Percentiles rank a stretch among this genome's conserved stretches.
phyloP scores from a whole-genome alignment of 2,888 invertebrate genomes.

The Halictus ligatus region DNA sequence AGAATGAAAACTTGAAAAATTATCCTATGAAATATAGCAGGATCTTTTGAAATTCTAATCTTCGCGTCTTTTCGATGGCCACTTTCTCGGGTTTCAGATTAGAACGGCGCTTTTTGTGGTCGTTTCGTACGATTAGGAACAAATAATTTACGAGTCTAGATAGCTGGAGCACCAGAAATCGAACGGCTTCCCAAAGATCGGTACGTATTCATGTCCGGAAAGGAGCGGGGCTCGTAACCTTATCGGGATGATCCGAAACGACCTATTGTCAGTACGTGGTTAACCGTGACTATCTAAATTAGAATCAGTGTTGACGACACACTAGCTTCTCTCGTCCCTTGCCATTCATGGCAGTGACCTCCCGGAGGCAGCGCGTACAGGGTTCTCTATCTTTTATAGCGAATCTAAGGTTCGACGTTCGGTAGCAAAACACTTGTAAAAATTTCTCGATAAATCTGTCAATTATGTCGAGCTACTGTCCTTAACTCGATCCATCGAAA shows the following conservation, averaged over 20 bases:
- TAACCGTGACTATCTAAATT: conserved; percentile 81
- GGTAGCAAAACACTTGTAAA: neutral
- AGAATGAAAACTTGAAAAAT: neutral
- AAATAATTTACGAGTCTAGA: neutral
- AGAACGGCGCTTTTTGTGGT: neutral
- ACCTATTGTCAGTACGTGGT: conserved; percentile 78
- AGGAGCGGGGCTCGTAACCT: conserved; percentile 57
- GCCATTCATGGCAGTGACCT: conserved; percentile 47
- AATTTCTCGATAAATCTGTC: conserved; percentile 3
- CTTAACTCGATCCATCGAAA: too few relatives aligned
- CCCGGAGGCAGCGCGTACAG: conserved; percentile 12
- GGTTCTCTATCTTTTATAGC: conserved; percentile 30
- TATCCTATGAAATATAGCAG: too few relatives aligned
- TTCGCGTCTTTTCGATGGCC: neutral
- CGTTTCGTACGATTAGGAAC: neutral
- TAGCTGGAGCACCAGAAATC: conserved; percentile 11
- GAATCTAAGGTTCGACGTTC: neutral
- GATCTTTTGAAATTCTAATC: neutral
- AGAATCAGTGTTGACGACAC: conserved; percentile 77
- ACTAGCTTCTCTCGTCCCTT: conserved; percentile 46
- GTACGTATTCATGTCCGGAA: conserved; percentile 46
- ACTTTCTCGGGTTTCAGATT: neutral
- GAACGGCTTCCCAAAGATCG: conserved; percentile 31
- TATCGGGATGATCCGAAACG: conserved; percentile 74
- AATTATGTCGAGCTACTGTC: neutral